Conservation (phyloP, 2,888 invertebrate genomes). For the Lampropteryx suffumata region DNA sequence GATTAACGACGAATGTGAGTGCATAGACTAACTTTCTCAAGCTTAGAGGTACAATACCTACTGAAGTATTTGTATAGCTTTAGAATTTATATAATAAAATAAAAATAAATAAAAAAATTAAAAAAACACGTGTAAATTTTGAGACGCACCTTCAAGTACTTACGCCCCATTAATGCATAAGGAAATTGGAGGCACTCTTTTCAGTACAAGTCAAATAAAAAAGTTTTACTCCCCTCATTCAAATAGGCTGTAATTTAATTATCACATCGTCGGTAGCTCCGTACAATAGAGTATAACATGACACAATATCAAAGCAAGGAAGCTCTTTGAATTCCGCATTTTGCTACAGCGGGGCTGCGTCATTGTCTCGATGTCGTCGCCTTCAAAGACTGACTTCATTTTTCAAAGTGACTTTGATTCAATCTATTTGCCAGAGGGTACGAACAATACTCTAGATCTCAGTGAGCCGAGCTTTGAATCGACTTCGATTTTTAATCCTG, state of each 20-base stretch:
- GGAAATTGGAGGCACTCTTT: too few relatives aligned
- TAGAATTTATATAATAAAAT: too few relatives aligned
- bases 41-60: too few relatives aligned
- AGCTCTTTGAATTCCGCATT: slow-evolving; percentile 28
- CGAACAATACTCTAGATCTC: slow-evolving; percentile 40
- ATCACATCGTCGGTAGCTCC: not conserved
- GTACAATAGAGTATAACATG: slow-evolving; percentile 15
- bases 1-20: too few relatives aligned
- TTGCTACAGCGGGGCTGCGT: slow-evolving; percentile 33
- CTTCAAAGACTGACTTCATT: slow-evolving; percentile 52
- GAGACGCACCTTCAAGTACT: too few relatives aligned
- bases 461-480: slow-evolving; percentile 23
- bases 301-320: slow-evolving; percentile 23
- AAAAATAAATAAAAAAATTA: too few relatives aligned
- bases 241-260: slow-evolving; percentile 4
- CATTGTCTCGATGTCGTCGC: slow-evolving; percentile 44
- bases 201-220: not conserved
- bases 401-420: slow-evolving; percentile 63
- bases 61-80: too few relatives aligned
- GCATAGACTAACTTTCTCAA: too few relatives aligned
- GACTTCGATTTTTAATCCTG: slow-evolving; percentile 26
- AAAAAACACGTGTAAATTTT: too few relatives aligned
- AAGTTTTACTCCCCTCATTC: not conserved
- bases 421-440: slow-evolving; percentile 53
- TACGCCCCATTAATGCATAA: too few relatives aligned